Conservation (phyloP, 2,113 vertebrate species). For the Sylvicapra grimmia region DNA sequence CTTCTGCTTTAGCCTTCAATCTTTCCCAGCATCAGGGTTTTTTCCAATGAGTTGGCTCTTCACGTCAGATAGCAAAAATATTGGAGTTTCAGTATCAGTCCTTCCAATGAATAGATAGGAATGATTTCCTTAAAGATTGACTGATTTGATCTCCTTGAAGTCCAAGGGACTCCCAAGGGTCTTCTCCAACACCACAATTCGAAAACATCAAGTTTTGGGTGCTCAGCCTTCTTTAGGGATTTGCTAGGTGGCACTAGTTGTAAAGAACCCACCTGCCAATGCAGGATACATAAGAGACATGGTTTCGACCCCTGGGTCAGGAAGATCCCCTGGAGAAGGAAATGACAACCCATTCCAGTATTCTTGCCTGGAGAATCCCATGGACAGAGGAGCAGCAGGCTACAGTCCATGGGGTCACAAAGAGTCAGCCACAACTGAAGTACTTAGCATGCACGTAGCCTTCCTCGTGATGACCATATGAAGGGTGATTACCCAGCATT, state of each 20-base stretch:
- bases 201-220: background rate
- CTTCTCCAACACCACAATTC: background rate
- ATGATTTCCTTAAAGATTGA: background rate
- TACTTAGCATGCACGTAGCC: background rate
- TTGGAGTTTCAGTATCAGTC: background rate
- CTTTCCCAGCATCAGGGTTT: background rate
- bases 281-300: background rate
- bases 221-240: background rate
- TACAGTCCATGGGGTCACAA: background rate
- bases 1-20: background rate
- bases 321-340: background rate
- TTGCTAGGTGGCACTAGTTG: background rate
- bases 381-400: background rate
- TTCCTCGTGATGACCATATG: background rate
- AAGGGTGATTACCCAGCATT: background rate
- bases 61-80: background rate
- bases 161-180: background rate
- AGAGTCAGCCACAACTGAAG: background rate
- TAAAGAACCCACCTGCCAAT: background rate
- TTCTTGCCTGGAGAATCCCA: background rate
- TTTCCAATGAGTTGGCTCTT: background rate
- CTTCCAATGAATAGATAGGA: background rate
- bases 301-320: accelerated
- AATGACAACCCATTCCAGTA: background rate
- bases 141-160: background rate